Evolutionary conservation across 2,888 invertebrate species (phyloP).

Genomic region (Myathropa florea): DNA sequence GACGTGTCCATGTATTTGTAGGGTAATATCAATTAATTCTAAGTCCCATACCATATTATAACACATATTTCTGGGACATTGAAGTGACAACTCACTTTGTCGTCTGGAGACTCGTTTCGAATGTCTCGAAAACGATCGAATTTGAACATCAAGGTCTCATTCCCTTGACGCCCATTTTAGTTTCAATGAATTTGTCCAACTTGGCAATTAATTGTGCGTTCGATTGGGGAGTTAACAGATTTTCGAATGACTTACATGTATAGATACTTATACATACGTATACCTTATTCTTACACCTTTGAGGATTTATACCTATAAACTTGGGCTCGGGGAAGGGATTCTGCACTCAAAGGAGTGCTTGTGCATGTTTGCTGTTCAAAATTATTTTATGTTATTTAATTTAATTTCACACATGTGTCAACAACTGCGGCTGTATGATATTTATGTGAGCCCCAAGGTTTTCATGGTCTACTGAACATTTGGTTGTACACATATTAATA

Average conservation of each 20-base stretch:
- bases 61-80: constrained; percentile 3
- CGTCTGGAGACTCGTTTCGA: constrained; percentile 25
- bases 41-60: neutral
- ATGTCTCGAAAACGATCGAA: constrained; percentile 7
- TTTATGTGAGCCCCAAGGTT: neutral
- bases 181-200: constrained; percentile 32
- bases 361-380: neutral
- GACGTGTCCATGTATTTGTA: neutral
- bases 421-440: neutral
- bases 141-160: constrained; percentile 6
- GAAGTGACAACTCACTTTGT: constrained; percentile 27
- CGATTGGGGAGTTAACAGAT: constrained; percentile 12
- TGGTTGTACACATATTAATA: neutral
- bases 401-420: neutral
- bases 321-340: neutral
- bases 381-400: neutral
- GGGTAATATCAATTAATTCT: constrained; percentile 43
- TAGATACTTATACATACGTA: neutral
- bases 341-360: neutral
- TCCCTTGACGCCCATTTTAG: constrained; percentile 11
- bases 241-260: neutral
- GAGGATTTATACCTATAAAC: neutral
- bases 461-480: neutral
- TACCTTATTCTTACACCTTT: neutral
- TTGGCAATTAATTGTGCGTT: constrained; percentile 25